phyloP scores from a whole-genome alignment of 2,113 vertebrate species.

The Colistium nudipinnis region DNA sequence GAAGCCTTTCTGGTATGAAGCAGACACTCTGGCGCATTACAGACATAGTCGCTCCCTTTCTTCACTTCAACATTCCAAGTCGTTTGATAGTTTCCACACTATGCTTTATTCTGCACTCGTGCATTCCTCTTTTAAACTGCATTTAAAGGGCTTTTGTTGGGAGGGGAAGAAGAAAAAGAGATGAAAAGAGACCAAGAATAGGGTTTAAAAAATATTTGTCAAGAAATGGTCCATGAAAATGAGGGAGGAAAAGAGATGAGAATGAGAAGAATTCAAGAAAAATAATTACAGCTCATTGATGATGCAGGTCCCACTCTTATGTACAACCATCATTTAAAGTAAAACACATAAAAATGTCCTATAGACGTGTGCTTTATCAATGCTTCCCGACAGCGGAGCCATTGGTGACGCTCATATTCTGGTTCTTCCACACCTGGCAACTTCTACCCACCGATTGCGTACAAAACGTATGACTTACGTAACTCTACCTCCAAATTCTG shows the following conservation, averaged over 20 bases:
- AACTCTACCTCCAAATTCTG: constrained; percentile 22
- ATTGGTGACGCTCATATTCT: constrained; percentile 55
- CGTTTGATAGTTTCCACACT: constrained; percentile 59
- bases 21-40: constrained; percentile 61
- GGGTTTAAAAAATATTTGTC: background rate
- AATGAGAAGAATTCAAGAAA: constrained; percentile 8
- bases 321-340: constrained; percentile 17
- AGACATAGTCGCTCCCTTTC: constrained; percentile 38
- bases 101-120: constrained; percentile 43
- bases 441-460: constrained; percentile 23
- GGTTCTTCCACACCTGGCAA: constrained; percentile 50
- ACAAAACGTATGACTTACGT: constrained; percentile 20
- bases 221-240: constrained; percentile 27
- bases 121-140: constrained; percentile 24
- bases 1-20: constrained; percentile 62
- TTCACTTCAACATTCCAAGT: constrained; percentile 53
- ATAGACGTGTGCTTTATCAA: constrained; percentile 41
- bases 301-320: constrained; percentile 13
- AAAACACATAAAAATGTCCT: constrained; percentile 21
- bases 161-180: constrained; percentile 20
- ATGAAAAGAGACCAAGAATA: constrained; percentile 11
- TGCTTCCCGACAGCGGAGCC: constrained; percentile 51
- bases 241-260: constrained; percentile 12
- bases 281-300: constrained; percentile 29
- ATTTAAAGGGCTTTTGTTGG: constrained; percentile 32